A percentile compares a stretch with the other conserved stretches of the same genome.
Conservation (phyloP, 2,888 invertebrate species). For the Lepidochrysops patricia region DNA sequence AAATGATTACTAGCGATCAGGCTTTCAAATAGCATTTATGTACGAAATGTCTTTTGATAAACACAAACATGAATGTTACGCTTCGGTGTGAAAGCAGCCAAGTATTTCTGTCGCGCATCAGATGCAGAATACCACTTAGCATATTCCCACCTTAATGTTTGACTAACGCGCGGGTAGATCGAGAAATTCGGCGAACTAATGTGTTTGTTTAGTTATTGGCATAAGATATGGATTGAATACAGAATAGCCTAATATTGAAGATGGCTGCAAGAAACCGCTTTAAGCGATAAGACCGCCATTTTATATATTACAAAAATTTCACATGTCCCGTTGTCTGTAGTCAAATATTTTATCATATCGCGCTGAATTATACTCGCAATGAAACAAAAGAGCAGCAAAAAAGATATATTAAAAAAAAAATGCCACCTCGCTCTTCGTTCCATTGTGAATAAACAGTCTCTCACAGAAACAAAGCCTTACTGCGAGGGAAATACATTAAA, state of each 20-base stretch:
- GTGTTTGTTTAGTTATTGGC: not conserved
- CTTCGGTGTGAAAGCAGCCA: constrained; percentile 30
- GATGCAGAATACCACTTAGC: constrained; percentile 45
- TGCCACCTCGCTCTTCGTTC: too few species aligned
- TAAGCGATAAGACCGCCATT: too few species aligned
- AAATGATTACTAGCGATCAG: too few species aligned
- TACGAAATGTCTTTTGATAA: too few species aligned
- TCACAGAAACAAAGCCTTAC: not conserved
- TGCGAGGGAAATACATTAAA: constrained; percentile 21
- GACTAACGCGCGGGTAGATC: constrained; percentile 32
- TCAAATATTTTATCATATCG: too few species aligned
- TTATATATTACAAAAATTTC: too few species aligned
- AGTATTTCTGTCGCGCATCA: constrained; percentile 38
- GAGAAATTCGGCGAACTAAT: constrained; percentile 20
- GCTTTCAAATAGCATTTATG: too few species aligned
- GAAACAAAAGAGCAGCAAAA: too few species aligned
- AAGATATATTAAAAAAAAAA: too few species aligned
- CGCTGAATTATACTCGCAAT: too few species aligned
- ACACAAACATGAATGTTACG: constrained; percentile 20
- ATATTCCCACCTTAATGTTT: constrained; percentile 39
- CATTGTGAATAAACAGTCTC: too few species aligned
- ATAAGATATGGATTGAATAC: not conserved
- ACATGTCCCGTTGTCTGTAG: too few species aligned
- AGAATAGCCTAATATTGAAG: not conserved
- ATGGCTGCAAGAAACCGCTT: not conserved